Evolutionary conservation across 2,888 invertebrate species (phyloP).

Genomic region (Eristalis arbustorum): DNA sequence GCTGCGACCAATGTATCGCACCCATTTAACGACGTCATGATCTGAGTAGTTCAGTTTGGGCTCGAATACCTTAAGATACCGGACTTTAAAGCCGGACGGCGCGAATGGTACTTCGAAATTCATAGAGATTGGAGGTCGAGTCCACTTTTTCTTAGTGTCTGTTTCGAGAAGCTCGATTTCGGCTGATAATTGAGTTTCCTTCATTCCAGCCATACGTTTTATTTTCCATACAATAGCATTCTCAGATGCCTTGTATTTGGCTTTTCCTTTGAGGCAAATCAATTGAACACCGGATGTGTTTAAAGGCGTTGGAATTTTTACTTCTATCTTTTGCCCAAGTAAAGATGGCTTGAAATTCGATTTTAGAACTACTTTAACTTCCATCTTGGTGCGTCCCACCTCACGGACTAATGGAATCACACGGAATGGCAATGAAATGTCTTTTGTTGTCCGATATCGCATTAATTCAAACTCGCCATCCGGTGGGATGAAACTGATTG

Average conservation of each 20-base stretch:
- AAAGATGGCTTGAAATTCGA: constrained; percentile 99
- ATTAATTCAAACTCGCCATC: constrained; percentile 99
- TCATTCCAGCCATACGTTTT: constrained; percentile 98
- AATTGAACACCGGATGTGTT: constrained; percentile 99
- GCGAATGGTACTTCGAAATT: constrained; percentile 99
- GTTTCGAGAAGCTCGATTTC: constrained; percentile 99
- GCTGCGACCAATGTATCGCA: constrained; percentile 99
- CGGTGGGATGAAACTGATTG: constrained; percentile 99
- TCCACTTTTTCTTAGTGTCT: constrained; percentile 99
- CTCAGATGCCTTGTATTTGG: constrained; percentile 99
- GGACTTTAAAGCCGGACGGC: constrained; percentile 99
- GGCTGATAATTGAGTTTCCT: constrained; percentile 99
- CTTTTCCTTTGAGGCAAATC: constrained; percentile 99
- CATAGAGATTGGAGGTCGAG: constrained; percentile 99
- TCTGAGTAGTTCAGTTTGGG: constrained; percentile 99
- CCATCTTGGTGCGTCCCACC: constrained; percentile 99
- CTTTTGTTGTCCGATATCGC: constrained; percentile 99
- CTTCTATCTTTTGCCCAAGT: constrained; percentile 99
- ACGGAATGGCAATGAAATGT: constrained; percentile 99
- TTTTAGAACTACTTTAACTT: constrained; percentile 99
- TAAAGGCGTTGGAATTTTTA: constrained; percentile 98
- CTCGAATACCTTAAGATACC: constrained; percentile 99
- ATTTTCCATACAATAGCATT: constrained; percentile 99
- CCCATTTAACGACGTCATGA: constrained; percentile 99
- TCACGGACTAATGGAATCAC: constrained; percentile 99